These are phyloP conservation scores for Pseudochirops cupreus DNA, from an alignment of 2,797 vertebrate genomes.

Conservation along the genomic window DNA sequence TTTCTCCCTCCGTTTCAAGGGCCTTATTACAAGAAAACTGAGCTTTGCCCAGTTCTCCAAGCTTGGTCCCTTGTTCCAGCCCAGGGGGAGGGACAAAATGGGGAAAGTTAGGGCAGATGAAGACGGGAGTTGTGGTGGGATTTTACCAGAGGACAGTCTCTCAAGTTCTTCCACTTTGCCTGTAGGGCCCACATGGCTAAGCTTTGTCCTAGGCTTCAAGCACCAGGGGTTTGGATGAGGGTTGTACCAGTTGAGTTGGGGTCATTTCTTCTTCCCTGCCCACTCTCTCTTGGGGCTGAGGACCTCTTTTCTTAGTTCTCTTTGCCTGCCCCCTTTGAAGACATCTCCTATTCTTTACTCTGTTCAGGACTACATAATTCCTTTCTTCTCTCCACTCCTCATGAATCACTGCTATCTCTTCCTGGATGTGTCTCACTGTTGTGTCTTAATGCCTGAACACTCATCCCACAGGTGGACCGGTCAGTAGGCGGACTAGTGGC, in stretches of 20 bases:
- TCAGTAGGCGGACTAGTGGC: slow-evolving; percentile 96
- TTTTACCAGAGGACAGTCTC: not conserved
- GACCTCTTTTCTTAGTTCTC: not conserved
- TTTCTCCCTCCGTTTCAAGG: not conserved
- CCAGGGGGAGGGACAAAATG: not conserved
- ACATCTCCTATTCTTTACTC: not conserved
- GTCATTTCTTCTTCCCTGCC: not conserved
- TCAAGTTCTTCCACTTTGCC: not conserved
- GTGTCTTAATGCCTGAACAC: not conserved
- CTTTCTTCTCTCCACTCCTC: not conserved
- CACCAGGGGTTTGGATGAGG: not conserved
- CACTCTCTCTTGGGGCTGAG: not conserved
- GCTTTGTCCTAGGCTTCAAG: not conserved
- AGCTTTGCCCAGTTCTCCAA: not conserved
- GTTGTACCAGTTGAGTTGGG: not conserved
- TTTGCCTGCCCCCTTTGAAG: not conserved
- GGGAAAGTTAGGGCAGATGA: not conserved
- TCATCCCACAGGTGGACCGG: slow-evolving; percentile 91
- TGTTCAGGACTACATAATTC: not conserved
- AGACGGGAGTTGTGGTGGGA: not conserved
- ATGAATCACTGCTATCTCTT: not conserved
- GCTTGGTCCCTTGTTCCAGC: not conserved
- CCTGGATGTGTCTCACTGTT: not conserved
- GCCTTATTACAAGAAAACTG: not conserved
- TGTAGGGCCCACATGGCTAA: not conserved